Base-by-base conservation (phyloP, 2,888 invertebrate species). In the Ochropleura leucogaster region DNA sequence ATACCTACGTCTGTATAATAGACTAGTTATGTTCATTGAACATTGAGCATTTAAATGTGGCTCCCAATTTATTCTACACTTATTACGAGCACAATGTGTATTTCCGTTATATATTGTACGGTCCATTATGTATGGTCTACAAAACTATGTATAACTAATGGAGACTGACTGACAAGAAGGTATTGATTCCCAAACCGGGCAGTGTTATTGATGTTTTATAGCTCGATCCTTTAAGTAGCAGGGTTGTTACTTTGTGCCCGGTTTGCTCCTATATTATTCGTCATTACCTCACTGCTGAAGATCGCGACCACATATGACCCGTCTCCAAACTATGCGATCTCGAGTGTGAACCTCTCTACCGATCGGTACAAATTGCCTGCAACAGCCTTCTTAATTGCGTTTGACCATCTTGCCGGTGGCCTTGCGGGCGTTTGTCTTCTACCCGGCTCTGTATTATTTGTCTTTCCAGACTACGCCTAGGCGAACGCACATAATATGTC, bases 1-100 rank as follows among this genome's bases (percentile, higher is more conserved):
- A 49, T 47, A 40, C n/a, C 30, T 55, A 53, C 8, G 10, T 51
- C 20, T 68, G n/a, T 18, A 47, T 68, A 62, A 44, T 20, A 51
- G 59, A 70, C 14, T 40, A 59, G 60, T 30, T 44, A 53, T 64
- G 12, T 47, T 46, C 9, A 20, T 68, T 40, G 53, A 79, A 44
- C 16, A n/a, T 5, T 49, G 20, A 57, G 42, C 5, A 46, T 77
- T 75, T 51, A n/a, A n/a, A 12, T 12, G 60, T 62, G n/a, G 6
- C 10, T 62, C 30, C 30, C 30, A 30, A n/a, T 42, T 42, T 40
- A 30, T 40, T 67, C 51, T n/a, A 12, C 3, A 10, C 18, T 42
- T 51, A 53, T 62, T 46, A 47, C 16, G 1, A 30, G 30, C 30
- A 30, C 30, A 30, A 3, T 30, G 30, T 30, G 30, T 30, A 30